These are phyloP conservation scores for Porphyrio hochstetteri DNA, from an alignment of 2,113 vertebrate genomes.

Conservation along the genomic window DNA sequence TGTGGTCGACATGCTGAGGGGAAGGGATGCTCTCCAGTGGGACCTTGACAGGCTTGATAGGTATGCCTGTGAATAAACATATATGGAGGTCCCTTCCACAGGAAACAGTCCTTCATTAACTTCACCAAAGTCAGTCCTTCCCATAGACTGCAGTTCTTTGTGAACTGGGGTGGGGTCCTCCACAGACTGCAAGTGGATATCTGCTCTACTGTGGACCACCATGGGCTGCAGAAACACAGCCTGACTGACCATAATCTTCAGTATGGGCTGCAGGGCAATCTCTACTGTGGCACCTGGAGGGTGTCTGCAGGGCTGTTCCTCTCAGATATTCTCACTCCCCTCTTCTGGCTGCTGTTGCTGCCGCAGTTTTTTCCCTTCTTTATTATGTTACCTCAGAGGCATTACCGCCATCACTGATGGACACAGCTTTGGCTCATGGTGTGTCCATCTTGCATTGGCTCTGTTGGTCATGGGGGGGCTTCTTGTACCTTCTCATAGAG, in stretches of 20 bases:
- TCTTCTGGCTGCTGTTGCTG: background rate
- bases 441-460: background rate
- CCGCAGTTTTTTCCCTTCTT: background rate
- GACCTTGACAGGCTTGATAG: too few relatives aligned
- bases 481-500: background rate
- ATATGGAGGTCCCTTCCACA: too few relatives aligned
- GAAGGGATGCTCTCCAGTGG: too few relatives aligned
- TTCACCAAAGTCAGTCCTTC: too few relatives aligned
- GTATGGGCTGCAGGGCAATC: background rate
- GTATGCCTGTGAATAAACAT: too few relatives aligned
- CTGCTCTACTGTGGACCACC: background rate
- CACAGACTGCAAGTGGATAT: background rate
- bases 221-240: background rate
- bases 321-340: background rate
- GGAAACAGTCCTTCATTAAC: too few relatives aligned
- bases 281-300: rapidly evolving
- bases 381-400: rapidly evolving
- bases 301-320: background rate
- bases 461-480: background rate
- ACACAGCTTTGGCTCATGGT: background rate
- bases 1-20: too few relatives aligned
- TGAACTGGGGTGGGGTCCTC: too few relatives aligned
- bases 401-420: rapidly evolving
- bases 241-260: background rate
- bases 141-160: too few relatives aligned